Evolutionary conservation across 2,113 vertebrate species (phyloP), one percentile per base, ranked within the genome.

Genomic region (Leptobrachium ailaonicum): DNA sequence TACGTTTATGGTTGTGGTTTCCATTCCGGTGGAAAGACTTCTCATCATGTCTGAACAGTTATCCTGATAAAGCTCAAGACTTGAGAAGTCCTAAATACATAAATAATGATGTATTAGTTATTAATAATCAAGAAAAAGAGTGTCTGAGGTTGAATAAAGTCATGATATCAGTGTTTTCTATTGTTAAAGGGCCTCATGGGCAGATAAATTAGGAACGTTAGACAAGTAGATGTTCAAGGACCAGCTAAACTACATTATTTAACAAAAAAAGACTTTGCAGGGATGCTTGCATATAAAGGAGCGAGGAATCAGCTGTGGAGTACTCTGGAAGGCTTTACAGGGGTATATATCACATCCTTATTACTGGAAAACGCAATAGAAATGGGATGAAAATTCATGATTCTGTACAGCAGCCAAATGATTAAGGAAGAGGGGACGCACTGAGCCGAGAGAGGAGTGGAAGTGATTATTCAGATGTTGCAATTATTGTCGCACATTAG

Each of bases 401-500:
- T 47, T 13, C 6, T 3, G 3, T 63, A 9, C 2, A 3, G 63
- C 63, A 47, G 9, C 40, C 11, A 7, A 50, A 5, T 75, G 20
- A 32, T 32, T 32, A 32, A 32, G 44, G 11, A 44, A 71, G 32
- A 41, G 70, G 70, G 54, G 20, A 47, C 10, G 47, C 4, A 50
- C n/a, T 69, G 41, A 6, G 11, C 64, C 42, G 14, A 76, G 43
- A 64, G 11, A 54, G 20, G 40, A 50, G 64, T 11, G 10, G 45
- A 77, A 58, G 43, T 3, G 56, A 60, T 70, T 77, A 3, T 44
- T 69, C 66, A 10, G 50, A 60, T 60, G 11, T 70, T 70, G 66
- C 66, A 70, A 77, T 53, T 41, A n/a, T 54, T 66, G 12, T 50
- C 56, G 2, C 6, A 58, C 53, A 58, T 77, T 58, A 50, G 8